Evolutionary conservation across 2,113 vertebrate genomes (phyloP).

Genomic region (Puntigrus tetrazona): DNA sequence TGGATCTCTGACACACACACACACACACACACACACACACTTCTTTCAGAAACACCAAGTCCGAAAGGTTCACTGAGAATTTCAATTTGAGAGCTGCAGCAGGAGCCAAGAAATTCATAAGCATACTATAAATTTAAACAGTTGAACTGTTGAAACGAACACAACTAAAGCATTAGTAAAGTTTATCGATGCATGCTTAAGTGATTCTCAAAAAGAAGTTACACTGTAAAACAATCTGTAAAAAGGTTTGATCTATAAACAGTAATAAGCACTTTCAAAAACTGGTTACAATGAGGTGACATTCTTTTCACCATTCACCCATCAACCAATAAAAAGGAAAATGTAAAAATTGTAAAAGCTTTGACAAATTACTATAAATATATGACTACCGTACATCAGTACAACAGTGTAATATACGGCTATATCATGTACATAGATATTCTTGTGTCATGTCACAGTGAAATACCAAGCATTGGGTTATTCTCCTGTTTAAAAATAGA

Average conservation of each 20-base stretch:
- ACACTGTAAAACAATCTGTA: neutral
- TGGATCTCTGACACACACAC: constrained; percentile 62
- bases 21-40: constrained; percentile 67
- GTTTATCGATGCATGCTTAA: too few relatives aligned
- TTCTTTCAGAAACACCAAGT: constrained; percentile 48
- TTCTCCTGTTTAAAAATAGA: neutral
- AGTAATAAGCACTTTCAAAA: neutral
- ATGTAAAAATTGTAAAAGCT: neutral
- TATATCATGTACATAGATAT: too few relatives aligned
- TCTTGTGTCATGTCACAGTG: too few relatives aligned
- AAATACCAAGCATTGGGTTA: too few relatives aligned
- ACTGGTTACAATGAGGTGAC: neutral
- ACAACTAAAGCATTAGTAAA: too few relatives aligned
- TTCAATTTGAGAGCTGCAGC: neutral
- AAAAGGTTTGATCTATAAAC: neutral
- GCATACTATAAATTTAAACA: neutral
- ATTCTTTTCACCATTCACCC: neutral
- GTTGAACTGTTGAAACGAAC: neutral
- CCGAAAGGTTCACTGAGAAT: neutral
- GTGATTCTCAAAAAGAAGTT: neutral
- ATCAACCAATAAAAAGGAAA: neutral
- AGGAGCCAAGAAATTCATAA: neutral
- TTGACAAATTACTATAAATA: neutral
- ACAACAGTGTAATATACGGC: too few relatives aligned
- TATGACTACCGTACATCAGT: too few relatives aligned